phyloP scores from a whole-genome alignment of 2,113 vertebrate genomes.

The Petaurus breviceps region DNA sequence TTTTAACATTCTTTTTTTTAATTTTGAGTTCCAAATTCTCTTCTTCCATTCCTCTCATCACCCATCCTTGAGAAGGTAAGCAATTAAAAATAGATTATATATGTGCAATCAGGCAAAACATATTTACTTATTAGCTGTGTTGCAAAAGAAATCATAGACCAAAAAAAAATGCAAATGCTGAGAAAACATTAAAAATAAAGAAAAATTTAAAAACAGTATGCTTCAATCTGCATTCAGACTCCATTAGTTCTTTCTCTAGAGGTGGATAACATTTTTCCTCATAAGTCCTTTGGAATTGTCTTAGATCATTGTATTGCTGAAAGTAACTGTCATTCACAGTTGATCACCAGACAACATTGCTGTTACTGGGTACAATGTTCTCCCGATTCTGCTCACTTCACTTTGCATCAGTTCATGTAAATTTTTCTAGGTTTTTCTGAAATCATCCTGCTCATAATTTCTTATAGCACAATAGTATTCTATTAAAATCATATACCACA shows the following conservation, averaged over 20 bases:
- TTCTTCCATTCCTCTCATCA: neutral
- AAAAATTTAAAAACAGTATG: neutral
- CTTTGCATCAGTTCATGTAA: neutral
- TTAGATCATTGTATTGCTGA: neutral
- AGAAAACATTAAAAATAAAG: neutral
- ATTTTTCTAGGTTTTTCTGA: neutral
- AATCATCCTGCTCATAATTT: neutral
- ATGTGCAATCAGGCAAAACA: neutral
- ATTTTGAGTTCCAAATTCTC: neutral
- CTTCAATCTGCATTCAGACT: neutral
- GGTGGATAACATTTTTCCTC: neutral
- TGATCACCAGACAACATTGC: neutral
- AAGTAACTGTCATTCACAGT: neutral
- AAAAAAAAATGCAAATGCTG: neutral
- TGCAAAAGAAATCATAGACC: neutral
- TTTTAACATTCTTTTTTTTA: neutral
- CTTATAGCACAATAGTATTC: neutral
- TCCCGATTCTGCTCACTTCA: neutral
- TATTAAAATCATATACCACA: neutral
- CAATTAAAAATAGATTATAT: neutral
- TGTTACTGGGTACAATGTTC: neutral
- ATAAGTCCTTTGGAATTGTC: neutral
- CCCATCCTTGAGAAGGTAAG: neutral
- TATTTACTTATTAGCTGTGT: neutral
- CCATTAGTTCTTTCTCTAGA: neutral